Percentiles rank a stretch among this genome's conserved stretches.
phyloP scores from a whole-genome alignment of 2,113 vertebrate genomes.

The Isichthys henryi region DNA sequence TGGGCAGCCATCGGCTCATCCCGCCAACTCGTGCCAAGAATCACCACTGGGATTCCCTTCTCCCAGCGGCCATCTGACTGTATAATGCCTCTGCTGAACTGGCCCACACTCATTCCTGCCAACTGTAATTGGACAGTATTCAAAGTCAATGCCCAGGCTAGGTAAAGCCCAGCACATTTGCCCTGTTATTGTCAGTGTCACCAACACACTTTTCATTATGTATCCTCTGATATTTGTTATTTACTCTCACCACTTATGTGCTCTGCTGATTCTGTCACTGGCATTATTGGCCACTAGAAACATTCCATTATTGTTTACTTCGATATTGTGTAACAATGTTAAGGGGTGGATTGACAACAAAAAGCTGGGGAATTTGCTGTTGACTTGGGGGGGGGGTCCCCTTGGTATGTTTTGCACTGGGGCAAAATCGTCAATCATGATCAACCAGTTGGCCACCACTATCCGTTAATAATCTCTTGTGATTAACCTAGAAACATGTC shows the following conservation, averaged over 20 bases:
- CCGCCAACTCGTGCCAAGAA: not conserved
- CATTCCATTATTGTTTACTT: too few species aligned
- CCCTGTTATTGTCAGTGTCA: not conserved
- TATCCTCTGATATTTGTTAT: too few species aligned
- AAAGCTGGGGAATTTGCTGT: too few species aligned
- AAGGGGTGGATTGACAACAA: too few species aligned
- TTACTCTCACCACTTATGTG: too few species aligned
- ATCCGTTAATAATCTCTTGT: not conserved
- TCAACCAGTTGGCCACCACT: not conserved
- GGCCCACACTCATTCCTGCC: not conserved
- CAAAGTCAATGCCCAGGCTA: not conserved
- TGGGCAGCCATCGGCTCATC: not conserved
- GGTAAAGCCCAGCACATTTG: not conserved
- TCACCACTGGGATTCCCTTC: not conserved
- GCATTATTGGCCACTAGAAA: too few species aligned
- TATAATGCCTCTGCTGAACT: not conserved
- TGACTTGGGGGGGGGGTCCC: too few species aligned
- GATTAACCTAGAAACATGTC: not conserved
- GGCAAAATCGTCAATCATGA: not conserved
- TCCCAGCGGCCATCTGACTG: not conserved
- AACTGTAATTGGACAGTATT: not conserved
- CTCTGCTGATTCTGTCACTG: too few species aligned
- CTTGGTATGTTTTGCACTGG: not conserved
- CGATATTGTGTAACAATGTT: too few species aligned
- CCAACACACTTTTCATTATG: not conserved